These are phyloP conservation scores for Synanthedon andrenaeformis DNA, from an alignment of 2,888 invertebrate genomes.

Conservation along the genomic window DNA sequence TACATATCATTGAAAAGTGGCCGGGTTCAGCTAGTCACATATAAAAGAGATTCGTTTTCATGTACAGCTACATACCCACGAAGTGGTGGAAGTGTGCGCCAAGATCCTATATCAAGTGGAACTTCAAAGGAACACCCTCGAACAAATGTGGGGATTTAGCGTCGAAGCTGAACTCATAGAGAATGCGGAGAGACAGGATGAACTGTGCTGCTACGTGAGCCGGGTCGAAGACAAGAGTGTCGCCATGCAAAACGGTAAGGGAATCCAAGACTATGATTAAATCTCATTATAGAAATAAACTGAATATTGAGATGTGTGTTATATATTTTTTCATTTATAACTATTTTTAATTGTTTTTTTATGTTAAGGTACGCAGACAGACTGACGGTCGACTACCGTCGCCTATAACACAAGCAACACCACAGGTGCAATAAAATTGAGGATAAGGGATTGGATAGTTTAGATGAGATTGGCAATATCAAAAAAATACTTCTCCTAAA, in stretches of 20 bases:
- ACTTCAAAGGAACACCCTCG: slow-evolving; percentile 87
- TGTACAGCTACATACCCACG: slow-evolving; percentile 87
- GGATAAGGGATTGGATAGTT: too few relatives aligned
- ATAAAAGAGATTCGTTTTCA: too few relatives aligned
- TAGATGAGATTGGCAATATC: too few relatives aligned
- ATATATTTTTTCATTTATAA: neutral
- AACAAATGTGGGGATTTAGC: slow-evolving; percentile 98
- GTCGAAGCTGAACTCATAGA: slow-evolving; percentile 97
- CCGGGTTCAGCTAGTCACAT: too few relatives aligned
- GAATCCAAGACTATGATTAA: too few relatives aligned
- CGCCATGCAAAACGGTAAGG: slow-evolving; percentile 93
- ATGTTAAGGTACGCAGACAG: too few relatives aligned
- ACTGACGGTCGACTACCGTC: too few relatives aligned
- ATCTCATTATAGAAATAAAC: neutral
- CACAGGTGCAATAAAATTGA: too few relatives aligned
- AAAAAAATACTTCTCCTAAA: too few relatives aligned
- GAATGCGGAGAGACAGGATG: slow-evolving; percentile 95
- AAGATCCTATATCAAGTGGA: slow-evolving; percentile 98
- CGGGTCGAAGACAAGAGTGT: slow-evolving; percentile 95
- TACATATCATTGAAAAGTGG: too few relatives aligned
- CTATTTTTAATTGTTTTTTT: too few relatives aligned
- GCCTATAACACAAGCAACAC: too few relatives aligned
- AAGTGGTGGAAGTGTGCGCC: slow-evolving; percentile 95
- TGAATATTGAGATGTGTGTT: neutral
- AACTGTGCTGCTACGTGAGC: slow-evolving; percentile 96